Evolutionary conservation across 1,140 invertebrate genomes (phyloP).

Genomic region (Pinna nobilis): DNA sequence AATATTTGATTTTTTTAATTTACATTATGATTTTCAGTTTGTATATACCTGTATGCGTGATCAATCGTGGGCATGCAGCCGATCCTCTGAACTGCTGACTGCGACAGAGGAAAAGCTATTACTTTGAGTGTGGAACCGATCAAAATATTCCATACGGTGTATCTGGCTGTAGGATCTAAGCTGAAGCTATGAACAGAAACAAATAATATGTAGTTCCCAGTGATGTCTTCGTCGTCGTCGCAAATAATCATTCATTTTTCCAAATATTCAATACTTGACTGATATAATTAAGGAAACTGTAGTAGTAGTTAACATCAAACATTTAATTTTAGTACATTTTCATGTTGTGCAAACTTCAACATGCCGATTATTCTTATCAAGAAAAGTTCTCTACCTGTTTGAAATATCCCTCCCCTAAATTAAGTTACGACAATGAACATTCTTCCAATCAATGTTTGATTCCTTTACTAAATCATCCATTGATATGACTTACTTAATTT

Average conservation of each 20-base stretch:
- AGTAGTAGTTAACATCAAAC: too few relatives aligned
- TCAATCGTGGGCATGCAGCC: conserved; percentile 19
- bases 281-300: neutral
- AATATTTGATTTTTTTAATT: too few relatives aligned
- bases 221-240: too few relatives aligned
- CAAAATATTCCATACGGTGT: conserved; percentile 16
- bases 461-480: neutral
- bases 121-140: conserved; percentile 23
- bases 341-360: too few relatives aligned
- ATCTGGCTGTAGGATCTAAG: conserved; percentile 16
- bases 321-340: too few relatives aligned
- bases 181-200: conserved; percentile 18
- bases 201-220: neutral
- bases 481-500: neutral
- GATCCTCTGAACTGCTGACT: conserved; percentile 22
- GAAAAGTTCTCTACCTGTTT: too few relatives aligned
- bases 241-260: too few relatives aligned
- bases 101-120: neutral
- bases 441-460: too few relatives aligned
- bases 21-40: too few relatives aligned
- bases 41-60: conserved; percentile 12
- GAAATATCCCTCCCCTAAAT: too few relatives aligned
- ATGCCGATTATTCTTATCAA: too few relatives aligned
- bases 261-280: neutral
- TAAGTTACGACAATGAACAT: too few relatives aligned